phyloP scores from a whole-genome alignment of 1,140 invertebrate species.

The Palaemon carinicauda region DNA sequence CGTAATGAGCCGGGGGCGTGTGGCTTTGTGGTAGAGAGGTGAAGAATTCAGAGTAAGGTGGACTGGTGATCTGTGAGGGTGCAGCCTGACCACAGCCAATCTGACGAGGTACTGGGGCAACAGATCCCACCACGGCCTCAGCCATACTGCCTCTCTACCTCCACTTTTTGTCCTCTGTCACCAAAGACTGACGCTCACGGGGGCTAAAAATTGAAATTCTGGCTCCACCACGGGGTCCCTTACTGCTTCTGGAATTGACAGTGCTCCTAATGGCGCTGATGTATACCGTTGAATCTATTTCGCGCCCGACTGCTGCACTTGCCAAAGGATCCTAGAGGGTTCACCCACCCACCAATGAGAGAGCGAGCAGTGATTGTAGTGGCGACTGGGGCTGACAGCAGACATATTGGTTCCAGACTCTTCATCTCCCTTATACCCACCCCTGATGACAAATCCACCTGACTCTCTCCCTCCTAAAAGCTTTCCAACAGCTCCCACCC shows the following conservation, averaged over 20 bases:
- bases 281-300: constrained; percentile 56
- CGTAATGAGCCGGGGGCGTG: constrained; percentile 16
- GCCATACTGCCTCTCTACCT: constrained; percentile 43
- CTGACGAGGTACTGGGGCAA: constrained; percentile 39
- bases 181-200: constrained; percentile 54
- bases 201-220: constrained; percentile 58
- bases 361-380: constrained; percentile 51
- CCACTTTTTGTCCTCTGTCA: constrained; percentile 57
- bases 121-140: constrained; percentile 34
- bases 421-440: constrained; percentile 52
- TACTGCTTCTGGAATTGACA: constrained; percentile 46
- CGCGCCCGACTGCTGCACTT: constrained; percentile 41
- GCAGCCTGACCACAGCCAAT: constrained; percentile 39
- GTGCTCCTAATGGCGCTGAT: constrained; percentile 52
- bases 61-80: constrained; percentile 1
- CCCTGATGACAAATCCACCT: constrained; percentile 33
- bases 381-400: constrained; percentile 51
- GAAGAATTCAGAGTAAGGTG: constrained; percentile 46
- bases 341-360: constrained; percentile 47
- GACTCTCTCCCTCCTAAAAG: neutral
- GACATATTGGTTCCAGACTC: constrained; percentile 52
- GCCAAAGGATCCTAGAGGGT: constrained; percentile 36
- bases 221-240: constrained; percentile 39
- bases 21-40: constrained; percentile 38
- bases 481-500: neutral